Evolutionary conservation across 2,797 vertebrate genomes (phyloP).

Genomic region (Sparidentex hasta): DNA sequence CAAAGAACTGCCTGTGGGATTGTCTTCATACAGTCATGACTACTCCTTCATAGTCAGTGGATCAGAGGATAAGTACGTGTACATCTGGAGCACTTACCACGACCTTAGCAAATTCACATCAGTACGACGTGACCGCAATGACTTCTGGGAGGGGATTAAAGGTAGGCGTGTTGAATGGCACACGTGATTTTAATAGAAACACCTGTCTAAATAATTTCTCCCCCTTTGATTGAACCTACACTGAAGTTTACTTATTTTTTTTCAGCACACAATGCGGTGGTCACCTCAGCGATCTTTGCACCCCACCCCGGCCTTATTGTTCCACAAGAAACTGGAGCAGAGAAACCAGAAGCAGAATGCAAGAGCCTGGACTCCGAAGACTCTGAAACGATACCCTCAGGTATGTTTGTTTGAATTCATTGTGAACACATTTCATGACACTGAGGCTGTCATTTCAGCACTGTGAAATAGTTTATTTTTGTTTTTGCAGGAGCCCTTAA

Average conservation of each 20-base stretch:
- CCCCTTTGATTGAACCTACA: neutral
- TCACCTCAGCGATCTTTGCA: conserved; percentile 97
- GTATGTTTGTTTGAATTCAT: conserved; percentile 68
- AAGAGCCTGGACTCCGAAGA: conserved; percentile 88
- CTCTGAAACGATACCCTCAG: conserved; percentile 93
- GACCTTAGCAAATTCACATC: conserved; percentile 99
- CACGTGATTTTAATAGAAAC: neutral
- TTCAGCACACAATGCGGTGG: conserved; percentile 97
- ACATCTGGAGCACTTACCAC: conserved; percentile 99
- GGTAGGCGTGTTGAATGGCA: conserved; percentile 80
- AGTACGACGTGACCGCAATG: conserved; percentile 97
- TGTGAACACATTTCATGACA: neutral
- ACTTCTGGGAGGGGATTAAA: conserved; percentile 99
- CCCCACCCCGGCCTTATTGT: conserved; percentile 95
- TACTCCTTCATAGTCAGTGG: conserved; percentile 98
- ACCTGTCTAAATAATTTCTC: neutral
- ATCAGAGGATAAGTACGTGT: conserved; percentile 98
- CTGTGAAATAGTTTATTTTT: conserved; percentile 22
- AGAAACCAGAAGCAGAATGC: conserved; percentile 91
- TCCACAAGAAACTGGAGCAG: conserved; percentile 87
- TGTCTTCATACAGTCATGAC: conserved; percentile 89
- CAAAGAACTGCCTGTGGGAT: neutral
- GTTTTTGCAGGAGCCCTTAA: conserved; percentile 91
- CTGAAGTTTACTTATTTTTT: neutral
- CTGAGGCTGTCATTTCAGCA: conserved; percentile 14